Conservation (phyloP, 92 coral and sea anemone species). For the Pocillopora grandis region DNA sequence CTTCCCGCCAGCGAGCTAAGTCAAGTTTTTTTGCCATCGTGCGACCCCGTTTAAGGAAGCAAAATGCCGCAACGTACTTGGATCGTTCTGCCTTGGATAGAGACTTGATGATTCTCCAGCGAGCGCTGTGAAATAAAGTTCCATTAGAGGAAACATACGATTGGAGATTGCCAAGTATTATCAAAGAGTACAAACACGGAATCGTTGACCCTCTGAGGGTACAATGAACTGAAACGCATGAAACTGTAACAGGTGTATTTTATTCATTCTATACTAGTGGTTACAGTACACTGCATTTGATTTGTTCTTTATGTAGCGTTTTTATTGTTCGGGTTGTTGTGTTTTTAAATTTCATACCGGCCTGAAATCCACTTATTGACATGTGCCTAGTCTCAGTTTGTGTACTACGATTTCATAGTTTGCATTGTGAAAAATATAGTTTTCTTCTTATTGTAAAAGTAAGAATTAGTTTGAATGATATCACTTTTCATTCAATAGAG, state of each 20-base stretch:
- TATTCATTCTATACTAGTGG: not conserved
- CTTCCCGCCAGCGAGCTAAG: too few species aligned
- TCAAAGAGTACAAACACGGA: slow-evolving; percentile 28
- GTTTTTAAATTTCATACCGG: too few species aligned
- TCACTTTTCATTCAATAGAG: not conserved
- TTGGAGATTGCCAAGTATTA: slow-evolving; percentile 28
- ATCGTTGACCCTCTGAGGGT: slow-evolving; percentile 2
- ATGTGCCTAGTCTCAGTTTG: not conserved
- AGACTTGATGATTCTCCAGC: not conserved
- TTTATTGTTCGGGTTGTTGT: too few species aligned
- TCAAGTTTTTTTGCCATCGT: too few species aligned
- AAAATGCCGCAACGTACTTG: too few species aligned
- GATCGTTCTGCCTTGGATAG: too few species aligned
- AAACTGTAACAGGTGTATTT: too few species aligned
- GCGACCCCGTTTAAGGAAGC: too few species aligned
- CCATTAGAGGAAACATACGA: slow-evolving; percentile 28
- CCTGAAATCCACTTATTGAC: not conserved
- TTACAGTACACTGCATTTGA: not conserved
- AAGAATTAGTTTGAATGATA: not conserved
- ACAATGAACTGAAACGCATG: not conserved
- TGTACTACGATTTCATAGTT: not conserved
- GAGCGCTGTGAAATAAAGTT: slow-evolving; percentile 25
- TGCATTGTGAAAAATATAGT: not conserved
- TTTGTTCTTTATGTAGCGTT: too few species aligned
- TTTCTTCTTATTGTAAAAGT: not conserved